Percentiles rank a stretch among this genome's conserved stretches.
Conservation (phyloP, 2,113 vertebrate genomes). For the Conger conger region DNA sequence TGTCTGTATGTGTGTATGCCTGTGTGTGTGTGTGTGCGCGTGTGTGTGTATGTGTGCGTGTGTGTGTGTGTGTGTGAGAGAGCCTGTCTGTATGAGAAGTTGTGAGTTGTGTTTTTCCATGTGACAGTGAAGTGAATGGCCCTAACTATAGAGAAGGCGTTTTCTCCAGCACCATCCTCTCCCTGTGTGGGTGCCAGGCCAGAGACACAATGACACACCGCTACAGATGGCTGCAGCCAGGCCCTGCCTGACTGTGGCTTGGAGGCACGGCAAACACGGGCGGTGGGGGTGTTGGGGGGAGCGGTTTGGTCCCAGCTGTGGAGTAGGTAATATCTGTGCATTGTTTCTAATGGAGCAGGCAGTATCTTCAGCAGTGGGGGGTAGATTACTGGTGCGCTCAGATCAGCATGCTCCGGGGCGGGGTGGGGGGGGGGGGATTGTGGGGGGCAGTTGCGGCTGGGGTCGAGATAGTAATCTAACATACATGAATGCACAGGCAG, state of each 20-base stretch:
- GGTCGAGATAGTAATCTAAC: constrained; percentile 48
- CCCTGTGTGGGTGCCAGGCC: not conserved
- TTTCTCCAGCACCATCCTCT: not conserved
- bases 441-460: not conserved
- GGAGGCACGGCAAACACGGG: not conserved
- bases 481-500: constrained; percentile 34
- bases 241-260: not conserved
- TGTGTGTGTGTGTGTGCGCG: too few relatives aligned
- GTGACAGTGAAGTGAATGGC: not conserved
- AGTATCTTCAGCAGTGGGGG: not conserved
- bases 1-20: too few relatives aligned
- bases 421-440: too few relatives aligned
- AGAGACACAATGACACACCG: not conserved
- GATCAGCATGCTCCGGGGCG: not conserved
- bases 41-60: too few relatives aligned
- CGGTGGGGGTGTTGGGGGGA: too few relatives aligned
- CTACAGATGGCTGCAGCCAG: not conserved
- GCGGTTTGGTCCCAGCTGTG: not conserved
- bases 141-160: not conserved
- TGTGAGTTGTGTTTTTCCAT: not conserved
- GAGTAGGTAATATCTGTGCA: not conserved
- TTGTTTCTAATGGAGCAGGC: not conserved
- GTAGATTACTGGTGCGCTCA: not conserved
- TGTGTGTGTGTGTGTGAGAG: too few relatives aligned
- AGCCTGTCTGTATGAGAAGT: too few relatives aligned